phyloP scores from a whole-genome alignment of 2,113 vertebrate genomes.

The Felis chaus region DNA sequence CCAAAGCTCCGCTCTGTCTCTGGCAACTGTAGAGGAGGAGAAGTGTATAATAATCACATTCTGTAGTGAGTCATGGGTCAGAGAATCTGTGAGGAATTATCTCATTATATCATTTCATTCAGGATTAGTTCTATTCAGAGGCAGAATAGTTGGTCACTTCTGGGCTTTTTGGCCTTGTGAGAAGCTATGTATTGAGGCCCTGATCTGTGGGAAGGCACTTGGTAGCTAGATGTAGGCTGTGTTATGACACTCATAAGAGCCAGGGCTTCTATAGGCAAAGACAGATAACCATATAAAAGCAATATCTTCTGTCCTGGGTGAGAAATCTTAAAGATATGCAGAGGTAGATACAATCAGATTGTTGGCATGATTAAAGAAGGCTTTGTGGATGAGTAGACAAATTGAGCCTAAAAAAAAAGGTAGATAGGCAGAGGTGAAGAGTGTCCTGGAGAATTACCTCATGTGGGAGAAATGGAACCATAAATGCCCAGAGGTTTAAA shows the following conservation, averaged over 20 bases:
- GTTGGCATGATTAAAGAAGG: background rate
- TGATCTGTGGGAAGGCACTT: background rate
- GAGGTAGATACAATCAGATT: background rate
- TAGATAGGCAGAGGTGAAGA: background rate
- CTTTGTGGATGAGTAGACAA: background rate
- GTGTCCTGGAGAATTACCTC: background rate
- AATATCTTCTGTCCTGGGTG: background rate
- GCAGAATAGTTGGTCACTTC: background rate
- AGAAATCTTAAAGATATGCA: background rate
- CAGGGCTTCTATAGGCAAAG: background rate
- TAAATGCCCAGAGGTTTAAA: background rate
- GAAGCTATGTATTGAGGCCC: background rate
- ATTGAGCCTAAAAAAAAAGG: background rate
- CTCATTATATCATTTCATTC: slow-evolving; percentile 15
- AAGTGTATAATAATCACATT: slow-evolving; percentile 22
- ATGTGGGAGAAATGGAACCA: background rate
- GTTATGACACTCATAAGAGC: background rate
- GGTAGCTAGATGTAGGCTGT: background rate
- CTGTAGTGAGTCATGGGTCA: background rate
- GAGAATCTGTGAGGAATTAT: background rate
- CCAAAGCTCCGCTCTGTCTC: slow-evolving; percentile 9
- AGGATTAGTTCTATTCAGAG: background rate
- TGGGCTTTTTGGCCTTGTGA: background rate
- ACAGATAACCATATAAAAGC: background rate
- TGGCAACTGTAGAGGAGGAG: slow-evolving; percentile 15